Evolutionary conservation across 2,113 vertebrate genomes (phyloP).

Genomic region (Thermophis baileyi): DNA sequence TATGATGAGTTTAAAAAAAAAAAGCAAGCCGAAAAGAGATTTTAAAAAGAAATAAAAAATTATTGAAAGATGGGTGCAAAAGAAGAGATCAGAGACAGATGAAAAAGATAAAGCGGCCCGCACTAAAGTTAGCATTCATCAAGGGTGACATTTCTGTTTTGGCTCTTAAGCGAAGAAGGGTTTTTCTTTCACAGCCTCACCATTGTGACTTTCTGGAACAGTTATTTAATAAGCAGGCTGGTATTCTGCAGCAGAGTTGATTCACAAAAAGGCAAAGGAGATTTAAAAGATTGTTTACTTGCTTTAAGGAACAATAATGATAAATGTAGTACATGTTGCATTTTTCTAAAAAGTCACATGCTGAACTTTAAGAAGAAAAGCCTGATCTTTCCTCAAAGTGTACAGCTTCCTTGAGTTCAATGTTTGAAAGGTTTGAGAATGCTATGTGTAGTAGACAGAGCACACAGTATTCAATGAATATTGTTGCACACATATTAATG

Average conservation of each 20-base stretch:
- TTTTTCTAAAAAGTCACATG: conserved; percentile 5
- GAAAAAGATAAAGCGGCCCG: background rate
- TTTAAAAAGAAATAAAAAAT: background rate
- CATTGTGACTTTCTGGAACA: background rate
- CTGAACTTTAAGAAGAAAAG: conserved; percentile 30
- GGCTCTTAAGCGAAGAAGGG: background rate
- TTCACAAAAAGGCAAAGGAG: background rate
- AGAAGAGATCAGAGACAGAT: background rate
- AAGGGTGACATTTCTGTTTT: background rate
- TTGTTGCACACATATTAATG: conserved; percentile 23
- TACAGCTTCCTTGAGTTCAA: conserved; percentile 32
- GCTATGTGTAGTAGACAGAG: conserved; percentile 6
- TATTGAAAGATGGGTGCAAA: background rate
- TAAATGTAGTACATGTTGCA: background rate
- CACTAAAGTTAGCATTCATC: background rate
- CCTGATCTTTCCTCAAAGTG: conserved; percentile 40
- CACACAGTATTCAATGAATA: background rate
- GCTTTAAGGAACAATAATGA: background rate
- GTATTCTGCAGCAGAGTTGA: background rate
- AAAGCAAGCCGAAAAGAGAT: background rate
- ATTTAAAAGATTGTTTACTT: background rate
- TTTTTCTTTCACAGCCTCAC: background rate
- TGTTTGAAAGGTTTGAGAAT: conserved; percentile 39
- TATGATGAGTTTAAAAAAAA: background rate
- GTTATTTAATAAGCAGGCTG: conserved; percentile 2